Evolutionary conservation across 2,888 invertebrate species (phyloP), one percentile per base, ranked within the genome.

Genomic region (Conistra vaccinii): DNA sequence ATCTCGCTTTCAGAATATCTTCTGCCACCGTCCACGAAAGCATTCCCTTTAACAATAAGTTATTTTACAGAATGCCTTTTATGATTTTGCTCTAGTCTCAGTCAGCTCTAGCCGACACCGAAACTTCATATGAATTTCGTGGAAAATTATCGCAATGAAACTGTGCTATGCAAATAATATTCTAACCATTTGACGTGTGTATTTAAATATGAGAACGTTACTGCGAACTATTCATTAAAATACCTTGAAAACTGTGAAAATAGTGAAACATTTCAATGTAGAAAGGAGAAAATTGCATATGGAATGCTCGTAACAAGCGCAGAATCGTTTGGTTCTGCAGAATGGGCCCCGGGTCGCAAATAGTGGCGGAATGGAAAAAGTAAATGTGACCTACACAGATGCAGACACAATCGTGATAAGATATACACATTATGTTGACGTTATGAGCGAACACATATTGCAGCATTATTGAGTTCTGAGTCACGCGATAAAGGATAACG

Each of bases 281-380:
- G 62, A 78, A 75, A 57, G 69, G 67, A 76, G 77, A 83, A 85
- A 84, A 86, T 84, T 85, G 84, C 79, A 84, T 84, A 79, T 62
- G 76, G 60, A 85, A 83, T 83, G 81, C 61, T 78, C 60, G 76
- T 84, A 77, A 76, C 83, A 67, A 80, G 72, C 61, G 74, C 66
- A 66, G 62, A 74, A 84, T 76, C 61, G 76, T 79, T 76, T 70
- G 73, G 72, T 75, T 60, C 78, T 66, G 58, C 69, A 51, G 74
- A 85, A 83, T 83, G 75, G 76, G 76, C 58, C 79, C 77, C 77
- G 60, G 42, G 84, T 74, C 72, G 86, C 75, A 48, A 79, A 73
- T 78, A 74, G 61, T 70, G 73, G 72, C 20, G 55, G 57, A 78
- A 80, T 69, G 73, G 67, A 81, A 83, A 85, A 85, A 83, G 71